These are phyloP conservation scores for Lampris megalopsis DNA, from an alignment of 2,113 vertebrate species.

Conservation along the genomic window DNA sequence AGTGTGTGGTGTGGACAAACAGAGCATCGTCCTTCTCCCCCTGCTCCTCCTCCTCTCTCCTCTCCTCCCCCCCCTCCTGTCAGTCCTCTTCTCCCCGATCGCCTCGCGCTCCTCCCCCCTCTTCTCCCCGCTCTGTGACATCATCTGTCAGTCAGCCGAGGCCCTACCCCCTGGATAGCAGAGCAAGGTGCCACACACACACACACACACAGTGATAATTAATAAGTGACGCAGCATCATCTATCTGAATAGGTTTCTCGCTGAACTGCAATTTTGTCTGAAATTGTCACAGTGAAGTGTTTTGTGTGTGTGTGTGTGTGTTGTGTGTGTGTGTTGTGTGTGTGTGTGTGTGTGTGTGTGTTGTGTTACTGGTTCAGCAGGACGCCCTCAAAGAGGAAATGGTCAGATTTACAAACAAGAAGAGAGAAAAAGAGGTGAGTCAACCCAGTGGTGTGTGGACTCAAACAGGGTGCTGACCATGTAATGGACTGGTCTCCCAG, in stretches of 20 bases:
- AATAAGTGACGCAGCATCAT: too few species aligned
- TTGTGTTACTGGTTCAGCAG: too few species aligned
- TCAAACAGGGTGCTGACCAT: too few species aligned
- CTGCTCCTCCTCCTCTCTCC: neutral
- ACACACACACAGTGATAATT: neutral
- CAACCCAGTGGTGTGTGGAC: too few species aligned
- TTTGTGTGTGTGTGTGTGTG: neutral
- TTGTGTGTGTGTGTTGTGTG: neutral
- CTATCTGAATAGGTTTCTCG: too few species aligned
- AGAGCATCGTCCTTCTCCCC: conserved; percentile 13
- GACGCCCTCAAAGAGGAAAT: too few species aligned
- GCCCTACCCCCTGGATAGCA: neutral
- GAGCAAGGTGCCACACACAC: conserved; percentile 43
- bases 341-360: neutral
- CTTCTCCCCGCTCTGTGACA: neutral
- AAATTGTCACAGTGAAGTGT: neutral
- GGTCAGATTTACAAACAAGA: too few species aligned
- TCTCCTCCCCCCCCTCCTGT: neutral
- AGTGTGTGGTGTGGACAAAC: conserved; percentile 56
- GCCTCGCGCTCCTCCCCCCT: neutral
- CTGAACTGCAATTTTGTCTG: neutral
- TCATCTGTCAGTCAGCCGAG: conserved; percentile 17
- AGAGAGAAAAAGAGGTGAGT: too few species aligned
- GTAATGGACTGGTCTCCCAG: too few species aligned
- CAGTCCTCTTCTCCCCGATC: neutral